Conservation (phyloP, 2,888 invertebrate genomes). For the Cyclophora punctaria region DNA sequence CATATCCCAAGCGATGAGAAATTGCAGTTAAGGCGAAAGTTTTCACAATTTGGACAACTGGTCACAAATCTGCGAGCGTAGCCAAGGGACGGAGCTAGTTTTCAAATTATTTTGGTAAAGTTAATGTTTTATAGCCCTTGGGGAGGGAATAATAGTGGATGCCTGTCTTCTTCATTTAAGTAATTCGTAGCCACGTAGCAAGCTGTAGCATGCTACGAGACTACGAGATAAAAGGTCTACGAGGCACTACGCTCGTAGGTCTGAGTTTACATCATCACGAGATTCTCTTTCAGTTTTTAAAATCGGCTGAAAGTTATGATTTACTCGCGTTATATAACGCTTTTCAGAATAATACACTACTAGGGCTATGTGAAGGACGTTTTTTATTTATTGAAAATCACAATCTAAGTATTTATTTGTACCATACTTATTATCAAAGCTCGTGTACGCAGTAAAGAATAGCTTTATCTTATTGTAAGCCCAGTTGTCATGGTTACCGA, state of each 20-base stretch:
- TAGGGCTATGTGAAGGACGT: too few species aligned
- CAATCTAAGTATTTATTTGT: too few species aligned
- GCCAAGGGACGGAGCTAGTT: conserved; percentile 17
- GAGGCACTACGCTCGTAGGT: background rate
- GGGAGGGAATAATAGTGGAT: background rate
- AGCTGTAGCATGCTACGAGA: background rate
- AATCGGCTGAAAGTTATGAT: too few species aligned
- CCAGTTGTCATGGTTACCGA: too few species aligned
- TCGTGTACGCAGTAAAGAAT: too few species aligned
- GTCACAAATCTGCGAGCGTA: conserved; percentile 20
- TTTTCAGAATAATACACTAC: too few species aligned
- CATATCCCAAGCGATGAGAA: conserved; percentile 30
- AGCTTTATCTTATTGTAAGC: too few species aligned
- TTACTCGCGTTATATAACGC: too few species aligned
- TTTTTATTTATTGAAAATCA: too few species aligned
- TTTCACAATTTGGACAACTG: conserved; percentile 31
- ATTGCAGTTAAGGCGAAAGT: conserved; percentile 28
- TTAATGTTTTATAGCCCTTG: conserved; percentile 2
- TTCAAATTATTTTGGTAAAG: conserved; percentile 26
- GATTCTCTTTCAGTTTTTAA: too few species aligned
- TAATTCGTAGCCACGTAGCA: background rate
- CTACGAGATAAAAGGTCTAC: background rate
- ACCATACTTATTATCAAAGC: too few species aligned
- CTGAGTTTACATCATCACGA: too few species aligned
- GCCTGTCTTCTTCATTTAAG: background rate